Base-by-base conservation (phyloP, 2,888 invertebrate genomes). In the Polymixis lichenea region DNA sequence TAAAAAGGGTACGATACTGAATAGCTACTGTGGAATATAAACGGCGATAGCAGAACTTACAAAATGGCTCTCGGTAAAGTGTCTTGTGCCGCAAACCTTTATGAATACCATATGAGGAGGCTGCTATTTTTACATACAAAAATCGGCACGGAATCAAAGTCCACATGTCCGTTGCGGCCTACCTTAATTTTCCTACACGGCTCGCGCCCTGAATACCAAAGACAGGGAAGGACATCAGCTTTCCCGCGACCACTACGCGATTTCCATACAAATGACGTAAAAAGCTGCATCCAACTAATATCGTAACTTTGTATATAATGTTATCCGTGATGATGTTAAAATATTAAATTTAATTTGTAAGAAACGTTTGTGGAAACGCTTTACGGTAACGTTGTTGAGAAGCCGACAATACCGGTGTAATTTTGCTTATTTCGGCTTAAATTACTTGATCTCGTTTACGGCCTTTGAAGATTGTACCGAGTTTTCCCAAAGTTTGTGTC, bases 371-470 rank as follows among this genome's bases (percentile, higher is more conserved):
- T 90, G 90, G 90, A 86, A 92, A 91, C 90, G 90, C 90, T 93
- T 93, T 91, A 89, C 89, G 88, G 90, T 92, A 91, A 91, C 90
- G 92, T 91, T 90, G 91, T 91, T 90, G 90, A 92, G 90, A 92
- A 94, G 91, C 92, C 94, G 91, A 94, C 93, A 94, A 94, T 93
- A 91, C 90, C 91, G 88, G 91, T 92, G 94, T 94, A 94, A 95
- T 96, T 95, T 94, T 93, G 94, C 94, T 95, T 95, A 95, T 95
- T 95, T 95, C 92, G 91, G 91, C 93, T 93, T 94, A 95, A 95
- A 95, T 95, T 95, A 94, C 95, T 95, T 95, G 94, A 96, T 95
- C 95, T 95, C 94, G 94, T 95, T 95, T 95, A 95, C 94, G 93
- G 91, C 91, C 94, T 95, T 96, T 95, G 95, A 95, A 95, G 94